phyloP scores from a whole-genome alignment of 2,888 invertebrate species.

The Thysanoteuthis rhombus region DNA sequence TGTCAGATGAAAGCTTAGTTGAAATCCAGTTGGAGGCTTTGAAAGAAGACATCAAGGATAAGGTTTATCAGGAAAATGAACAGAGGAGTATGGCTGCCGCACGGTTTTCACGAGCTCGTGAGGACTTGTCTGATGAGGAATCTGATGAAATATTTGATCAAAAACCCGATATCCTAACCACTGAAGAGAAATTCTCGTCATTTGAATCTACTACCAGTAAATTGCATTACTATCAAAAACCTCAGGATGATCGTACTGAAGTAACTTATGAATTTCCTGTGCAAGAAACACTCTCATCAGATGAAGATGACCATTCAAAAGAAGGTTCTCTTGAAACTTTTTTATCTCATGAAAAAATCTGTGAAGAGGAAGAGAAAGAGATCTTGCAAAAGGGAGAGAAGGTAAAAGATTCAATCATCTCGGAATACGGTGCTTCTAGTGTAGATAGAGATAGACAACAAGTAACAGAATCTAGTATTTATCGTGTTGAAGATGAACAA shows the following conservation, averaged over 20 bases:
- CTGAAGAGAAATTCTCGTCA: not conserved
- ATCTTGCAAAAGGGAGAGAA: not conserved
- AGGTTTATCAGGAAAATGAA: not conserved
- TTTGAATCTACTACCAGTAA: not conserved
- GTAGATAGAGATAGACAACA: not conserved
- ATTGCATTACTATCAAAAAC: not conserved
- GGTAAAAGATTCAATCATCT: no score
- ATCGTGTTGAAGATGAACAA: slow-evolving; percentile 17
- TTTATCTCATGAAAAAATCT: slow-evolving; percentile 17
- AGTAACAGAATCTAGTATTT: not conserved
- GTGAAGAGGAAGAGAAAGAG: slow-evolving; percentile 29
- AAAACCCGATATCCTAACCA: not conserved
- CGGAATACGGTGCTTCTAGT: slow-evolving; percentile 13
- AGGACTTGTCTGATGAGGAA: not conserved
- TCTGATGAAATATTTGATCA: slow-evolving; percentile 27
- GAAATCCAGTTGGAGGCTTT: not conserved
- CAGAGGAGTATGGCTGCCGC: not conserved
- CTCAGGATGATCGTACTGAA: not conserved
- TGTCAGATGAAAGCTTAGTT: not conserved
- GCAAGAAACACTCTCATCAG: slow-evolving; percentile 14
- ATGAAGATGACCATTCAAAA: slow-evolving; percentile 18
- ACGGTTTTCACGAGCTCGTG: not conserved
- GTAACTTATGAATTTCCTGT: slow-evolving; percentile 30
- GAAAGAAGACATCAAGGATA: not conserved
- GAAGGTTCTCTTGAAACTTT: not conserved